phyloP scores from a whole-genome alignment of 2,888 invertebrate species.

The Yponomeuta malinellus region DNA sequence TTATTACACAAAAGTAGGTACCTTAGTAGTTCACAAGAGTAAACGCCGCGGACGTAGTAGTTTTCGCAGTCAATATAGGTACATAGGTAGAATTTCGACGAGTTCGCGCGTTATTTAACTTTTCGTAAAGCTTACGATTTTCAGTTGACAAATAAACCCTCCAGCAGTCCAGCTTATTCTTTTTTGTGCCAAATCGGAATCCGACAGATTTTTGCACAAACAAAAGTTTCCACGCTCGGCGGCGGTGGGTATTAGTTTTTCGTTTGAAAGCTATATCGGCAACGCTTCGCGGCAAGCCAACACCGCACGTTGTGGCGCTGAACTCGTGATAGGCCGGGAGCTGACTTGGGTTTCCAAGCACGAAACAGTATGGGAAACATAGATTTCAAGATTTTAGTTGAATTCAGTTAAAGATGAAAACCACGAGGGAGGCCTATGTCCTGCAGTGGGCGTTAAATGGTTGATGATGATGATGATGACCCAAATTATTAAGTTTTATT shows the following conservation, averaged over 20 bases:
- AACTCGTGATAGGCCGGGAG: constrained; percentile 36
- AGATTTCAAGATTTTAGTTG: too few species aligned
- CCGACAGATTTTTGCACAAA: background rate
- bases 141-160: background rate
- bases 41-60: too few species aligned
- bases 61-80: too few species aligned
- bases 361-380: too few species aligned
- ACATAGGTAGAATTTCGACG: background rate
- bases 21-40: too few species aligned
- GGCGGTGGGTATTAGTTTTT: background rate
- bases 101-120: background rate
- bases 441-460: too few species aligned
- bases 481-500: too few species aligned
- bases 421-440: too few species aligned
- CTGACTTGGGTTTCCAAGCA: background rate
- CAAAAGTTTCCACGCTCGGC: background rate
- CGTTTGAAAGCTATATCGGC: constrained; percentile 34
- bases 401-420: too few species aligned
- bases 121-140: background rate
- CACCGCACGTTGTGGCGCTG: constrained; percentile 50
- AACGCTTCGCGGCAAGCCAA: constrained; percentile 68
- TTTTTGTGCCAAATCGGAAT: background rate
- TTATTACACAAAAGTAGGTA: too few species aligned
- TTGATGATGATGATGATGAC: too few species aligned
- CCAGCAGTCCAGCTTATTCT: background rate